A percentile compares a stretch with the other conserved stretches of the same genome.
phyloP scores from a whole-genome alignment of 2,888 invertebrate genomes.

The Drosophila anceps region DNA sequence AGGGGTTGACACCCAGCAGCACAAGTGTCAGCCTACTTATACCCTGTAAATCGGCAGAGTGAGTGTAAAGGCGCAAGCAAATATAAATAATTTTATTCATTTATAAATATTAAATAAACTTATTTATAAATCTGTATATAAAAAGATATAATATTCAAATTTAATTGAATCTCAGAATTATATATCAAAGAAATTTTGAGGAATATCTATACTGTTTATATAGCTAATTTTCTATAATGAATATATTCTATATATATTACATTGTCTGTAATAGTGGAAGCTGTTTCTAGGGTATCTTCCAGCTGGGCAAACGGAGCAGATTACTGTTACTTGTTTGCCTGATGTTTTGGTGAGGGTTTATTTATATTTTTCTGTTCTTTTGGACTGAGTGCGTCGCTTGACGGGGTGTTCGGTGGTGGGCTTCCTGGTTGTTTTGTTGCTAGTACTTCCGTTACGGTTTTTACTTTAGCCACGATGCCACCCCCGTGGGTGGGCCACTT shows the following conservation, averaged over 20 bases:
- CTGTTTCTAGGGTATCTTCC: background rate
- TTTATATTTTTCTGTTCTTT: conserved; percentile 24
- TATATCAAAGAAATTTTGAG: background rate
- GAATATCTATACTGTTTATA: background rate
- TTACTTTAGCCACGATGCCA: conserved; percentile 57
- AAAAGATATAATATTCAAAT: background rate
- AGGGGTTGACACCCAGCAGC: conserved; percentile 27
- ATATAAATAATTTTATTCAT: background rate
- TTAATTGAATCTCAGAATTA: background rate
- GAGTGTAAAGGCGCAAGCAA: background rate
- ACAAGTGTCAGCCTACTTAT: conserved; percentile 57
- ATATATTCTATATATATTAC: no score
- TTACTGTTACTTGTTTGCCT: background rate
- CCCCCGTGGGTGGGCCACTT: conserved; percentile 55
- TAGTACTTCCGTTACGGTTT: conserved; percentile 75
- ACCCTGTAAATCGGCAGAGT: background rate
- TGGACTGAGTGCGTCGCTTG: conserved; percentile 19
- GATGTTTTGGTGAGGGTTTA: conserved; percentile 12
- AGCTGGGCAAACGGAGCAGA: background rate
- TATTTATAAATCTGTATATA: background rate
- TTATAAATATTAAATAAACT: background rate
- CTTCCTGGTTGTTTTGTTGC: conserved; percentile 48
- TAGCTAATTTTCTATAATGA: no score
- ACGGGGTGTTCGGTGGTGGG: conserved; percentile 45
- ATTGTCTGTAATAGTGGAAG: background rate